Percentiles rank a stretch among this genome's conserved stretches.
Evolutionary conservation across 2,797 vertebrate species (phyloP).

Genomic region (Bufotes viridis): DNA sequence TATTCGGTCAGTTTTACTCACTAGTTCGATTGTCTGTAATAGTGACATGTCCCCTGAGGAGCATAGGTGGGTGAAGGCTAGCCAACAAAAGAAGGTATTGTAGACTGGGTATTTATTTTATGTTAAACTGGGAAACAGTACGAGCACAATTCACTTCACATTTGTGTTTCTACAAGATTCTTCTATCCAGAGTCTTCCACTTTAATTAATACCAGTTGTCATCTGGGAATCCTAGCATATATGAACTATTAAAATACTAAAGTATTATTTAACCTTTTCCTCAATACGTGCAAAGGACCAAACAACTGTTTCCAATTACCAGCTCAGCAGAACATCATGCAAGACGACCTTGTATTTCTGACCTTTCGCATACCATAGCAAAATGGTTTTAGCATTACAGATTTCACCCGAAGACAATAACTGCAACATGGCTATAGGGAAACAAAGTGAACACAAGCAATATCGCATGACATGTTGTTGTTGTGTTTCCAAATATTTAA

Average conservation of each 20-base stretch:
- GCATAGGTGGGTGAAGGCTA: not conserved
- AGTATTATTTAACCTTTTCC: slow-evolving; percentile 20
- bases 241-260: slow-evolving; percentile 24
- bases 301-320: slow-evolving; percentile 54
- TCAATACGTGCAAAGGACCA: not conserved
- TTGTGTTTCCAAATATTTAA: slow-evolving; percentile 36
- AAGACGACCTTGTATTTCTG: slow-evolving; percentile 40
- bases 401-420: slow-evolving; percentile 44
- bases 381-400: slow-evolving; percentile 45
- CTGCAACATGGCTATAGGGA: slow-evolving; percentile 29
- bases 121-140: not conserved
- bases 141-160: not conserved
- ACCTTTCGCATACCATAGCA: slow-evolving; percentile 51
- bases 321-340: slow-evolving; percentile 35
- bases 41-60: not conserved
- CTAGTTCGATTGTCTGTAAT: not conserved
- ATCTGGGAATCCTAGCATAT: not conserved
- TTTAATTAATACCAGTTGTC: slow-evolving; percentile 7
- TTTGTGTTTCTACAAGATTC: not conserved
- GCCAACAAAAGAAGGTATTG: not conserved
- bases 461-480: slow-evolving; percentile 44
- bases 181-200: no score
- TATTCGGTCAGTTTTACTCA: no score
- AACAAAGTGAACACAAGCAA: slow-evolving; percentile 32
- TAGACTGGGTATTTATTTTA: not conserved